phyloP scores from a whole-genome alignment of 1,140 invertebrate genomes.

The Danaus melanippus region DNA sequence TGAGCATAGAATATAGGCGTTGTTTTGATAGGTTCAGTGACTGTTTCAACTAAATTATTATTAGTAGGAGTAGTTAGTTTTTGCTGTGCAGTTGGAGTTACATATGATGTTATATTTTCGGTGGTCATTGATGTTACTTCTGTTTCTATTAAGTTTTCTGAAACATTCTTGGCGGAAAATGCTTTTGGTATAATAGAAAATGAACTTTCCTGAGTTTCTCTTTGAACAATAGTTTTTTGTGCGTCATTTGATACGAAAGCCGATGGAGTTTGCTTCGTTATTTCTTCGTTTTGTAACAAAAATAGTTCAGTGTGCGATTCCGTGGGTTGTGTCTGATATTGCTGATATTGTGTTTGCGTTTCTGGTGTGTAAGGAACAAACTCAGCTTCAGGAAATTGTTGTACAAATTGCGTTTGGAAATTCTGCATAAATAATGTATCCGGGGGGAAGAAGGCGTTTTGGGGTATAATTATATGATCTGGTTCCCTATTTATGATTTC shows the following conservation, averaged over 20 bases:
- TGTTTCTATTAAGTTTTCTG: conserved; percentile 34
- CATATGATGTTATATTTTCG: conserved; percentile 36
- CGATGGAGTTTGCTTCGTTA: conserved; percentile 55
- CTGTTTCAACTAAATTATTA: conserved; percentile 29
- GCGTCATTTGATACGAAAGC: conserved; percentile 30
- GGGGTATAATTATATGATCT: conserved; percentile 51
- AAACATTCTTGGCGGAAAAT: conserved; percentile 39
- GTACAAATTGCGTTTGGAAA: conserved; percentile 52
- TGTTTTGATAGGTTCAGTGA: conserved; percentile 34
- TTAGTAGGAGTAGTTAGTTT: conserved; percentile 36
- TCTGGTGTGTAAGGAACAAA: conserved; percentile 51
- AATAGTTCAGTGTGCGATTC: conserved; percentile 32
- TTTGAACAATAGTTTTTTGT: conserved; percentile 44
- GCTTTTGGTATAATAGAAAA: conserved; percentile 43
- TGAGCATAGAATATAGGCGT: conserved; percentile 56
- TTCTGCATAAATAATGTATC: conserved; percentile 59
- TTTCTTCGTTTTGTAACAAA: conserved; percentile 51
- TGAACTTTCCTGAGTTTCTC: conserved; percentile 46
- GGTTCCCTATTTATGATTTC: conserved; percentile 44
- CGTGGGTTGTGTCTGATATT: conserved; percentile 41
- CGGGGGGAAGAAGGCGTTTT: conserved; percentile 49
- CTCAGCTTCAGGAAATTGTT: conserved; percentile 48
- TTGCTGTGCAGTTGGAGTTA: conserved; percentile 33
- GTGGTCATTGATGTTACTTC: conserved; percentile 29
- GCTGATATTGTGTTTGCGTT: conserved; percentile 42